Base-by-base conservation (phyloP, 2,113 vertebrate species). In the Nycticebus coucang region DNA sequence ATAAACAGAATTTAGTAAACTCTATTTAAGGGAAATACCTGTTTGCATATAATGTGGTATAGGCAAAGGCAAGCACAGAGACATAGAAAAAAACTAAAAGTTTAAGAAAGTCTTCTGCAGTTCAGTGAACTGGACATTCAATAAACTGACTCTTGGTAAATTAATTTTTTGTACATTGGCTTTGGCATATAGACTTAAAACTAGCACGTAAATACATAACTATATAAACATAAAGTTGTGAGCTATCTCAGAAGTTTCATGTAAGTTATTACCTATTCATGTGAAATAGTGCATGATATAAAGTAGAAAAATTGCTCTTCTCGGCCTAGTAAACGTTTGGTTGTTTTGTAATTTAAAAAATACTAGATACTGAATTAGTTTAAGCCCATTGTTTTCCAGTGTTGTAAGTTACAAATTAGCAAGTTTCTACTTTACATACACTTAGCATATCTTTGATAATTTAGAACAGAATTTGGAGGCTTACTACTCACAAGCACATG, bases 401-500 rank as follows among this genome's bases (percentile, higher is more conserved):
- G 59, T 96, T 97, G 94, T 91, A 93, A 96, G 91, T 95, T 89
- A 96, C 93, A 97, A 96, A 96, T 96, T 96, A 88, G 33, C 64
- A 95, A 86, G 53, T 94, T 94, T 94, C 79, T 97, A 82, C 75
- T 59, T 66, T 57, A 62, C 89, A 91, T 72, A 83, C 18, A 87
- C 64, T 95, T 82, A 74, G 78, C 91, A 64, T 94, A 91, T 96
- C 92, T 87, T 68, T 88, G 69, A 78, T 96, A 94, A 97, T 93
- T 94, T 86, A 89, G 82, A 94, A 64, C 95, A 97, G 96, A 83
- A 93, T 75, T 59, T 92, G 35, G 35, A 91, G 35, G 17, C 33
- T 93, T 55, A 41, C 69, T 93, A 95, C 96, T 15, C 83, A 86
- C 75, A 94, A 96, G 50, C 83, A 89, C 26, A 75, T 80, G 64